Base-by-base conservation (phyloP, 1,140 invertebrate genomes). In the Drosophila repleta region DNA sequence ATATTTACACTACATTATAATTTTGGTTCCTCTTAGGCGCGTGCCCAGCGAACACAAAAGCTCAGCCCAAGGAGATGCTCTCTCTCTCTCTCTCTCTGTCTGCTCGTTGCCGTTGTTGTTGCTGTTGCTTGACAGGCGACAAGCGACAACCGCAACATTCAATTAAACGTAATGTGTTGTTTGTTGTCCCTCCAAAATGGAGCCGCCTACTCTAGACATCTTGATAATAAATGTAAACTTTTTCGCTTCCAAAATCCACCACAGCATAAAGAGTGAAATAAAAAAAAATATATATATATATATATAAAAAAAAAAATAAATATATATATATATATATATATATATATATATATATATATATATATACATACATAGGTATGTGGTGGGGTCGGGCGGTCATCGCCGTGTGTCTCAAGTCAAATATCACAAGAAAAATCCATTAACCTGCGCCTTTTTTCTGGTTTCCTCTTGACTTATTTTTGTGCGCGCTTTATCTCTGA, bases 1-100 rank as follows among this genome's bases (percentile, higher is more conserved):
- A 87, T 87, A 87, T 87, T 87, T 87, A 87, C 83, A 88, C 83
- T 88, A 88, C 83, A 87, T 87, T 88, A 87, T 87, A 87, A 87
- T 83, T 87, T 66, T 58, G 68, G 63, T 87, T 69, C 74, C 52
- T 64, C 58, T 71, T 57, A 52, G 76, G 68, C 63, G 77, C 64
- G 80, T 76, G 80, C 69, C 55, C 32, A 51, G 72, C 57, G 55
- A 64, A 70, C 52, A 72, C 58, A 76, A 80, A 61, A 61, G 17
- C 15, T 26, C 26, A 32, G 15, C 43, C 55, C 64, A 5, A 18
- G 15, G 0, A 51, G 17, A 29, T 29, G n/a, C 8, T 8, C 46
- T 56, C 15, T n/a, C n/a, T n/a, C n/a, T n/a, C n/a, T n/a, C n/a
- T n/a, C n/a, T n/a, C n/a, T n/a, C n/a, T n/a, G n/a, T n/a, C n/a